Percentiles rank a stretch among this genome's conserved stretches.
Conservation (phyloP, 1,140 invertebrate species). For the Cheumatopsyche charites region DNA sequence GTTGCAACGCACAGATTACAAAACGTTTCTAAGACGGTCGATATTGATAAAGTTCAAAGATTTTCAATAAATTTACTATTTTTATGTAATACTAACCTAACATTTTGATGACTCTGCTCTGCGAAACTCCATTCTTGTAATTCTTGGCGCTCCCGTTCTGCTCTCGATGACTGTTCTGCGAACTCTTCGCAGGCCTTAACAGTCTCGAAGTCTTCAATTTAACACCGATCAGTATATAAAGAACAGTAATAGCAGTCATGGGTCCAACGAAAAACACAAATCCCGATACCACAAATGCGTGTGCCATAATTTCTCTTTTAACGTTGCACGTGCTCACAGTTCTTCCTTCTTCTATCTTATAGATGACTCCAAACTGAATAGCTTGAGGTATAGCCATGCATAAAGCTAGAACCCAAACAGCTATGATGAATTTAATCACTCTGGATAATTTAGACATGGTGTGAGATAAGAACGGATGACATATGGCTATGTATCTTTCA, state of each 20-base stretch:
- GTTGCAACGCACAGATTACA: too few species aligned
- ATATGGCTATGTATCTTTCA: slow-evolving; percentile 94
- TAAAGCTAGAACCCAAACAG: slow-evolving; percentile 74
- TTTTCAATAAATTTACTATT: neutral
- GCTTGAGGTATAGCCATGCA: slow-evolving; percentile 81
- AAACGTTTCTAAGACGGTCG: too few species aligned
- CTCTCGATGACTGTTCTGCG: slow-evolving; percentile 53
- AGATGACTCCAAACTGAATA: slow-evolving; percentile 74
- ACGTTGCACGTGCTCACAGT: slow-evolving; percentile 63
- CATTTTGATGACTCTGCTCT: slow-evolving; percentile 69
- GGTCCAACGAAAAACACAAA: slow-evolving; percentile 80
- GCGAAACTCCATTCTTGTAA: slow-evolving; percentile 63
- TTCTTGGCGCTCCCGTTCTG: slow-evolving; percentile 53
- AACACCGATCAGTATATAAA: slow-evolving; percentile 74
- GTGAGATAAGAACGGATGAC: slow-evolving; percentile 87
- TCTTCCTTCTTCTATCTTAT: slow-evolving; percentile 56
- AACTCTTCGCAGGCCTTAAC: slow-evolving; percentile 56
- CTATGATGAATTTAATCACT: slow-evolving; percentile 72
- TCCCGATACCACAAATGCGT: slow-evolving; percentile 75
- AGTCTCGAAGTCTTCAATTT: slow-evolving; percentile 64
- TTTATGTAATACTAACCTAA: slow-evolving; percentile 61
- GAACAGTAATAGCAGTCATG: slow-evolving; percentile 74
- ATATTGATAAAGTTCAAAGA: too few species aligned
- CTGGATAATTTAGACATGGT: slow-evolving; percentile 81
- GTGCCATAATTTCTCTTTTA: slow-evolving; percentile 62